Evolutionary conservation across 2,113 vertebrate genomes (phyloP).

Genomic region (Pseudopipra pipra): DNA sequence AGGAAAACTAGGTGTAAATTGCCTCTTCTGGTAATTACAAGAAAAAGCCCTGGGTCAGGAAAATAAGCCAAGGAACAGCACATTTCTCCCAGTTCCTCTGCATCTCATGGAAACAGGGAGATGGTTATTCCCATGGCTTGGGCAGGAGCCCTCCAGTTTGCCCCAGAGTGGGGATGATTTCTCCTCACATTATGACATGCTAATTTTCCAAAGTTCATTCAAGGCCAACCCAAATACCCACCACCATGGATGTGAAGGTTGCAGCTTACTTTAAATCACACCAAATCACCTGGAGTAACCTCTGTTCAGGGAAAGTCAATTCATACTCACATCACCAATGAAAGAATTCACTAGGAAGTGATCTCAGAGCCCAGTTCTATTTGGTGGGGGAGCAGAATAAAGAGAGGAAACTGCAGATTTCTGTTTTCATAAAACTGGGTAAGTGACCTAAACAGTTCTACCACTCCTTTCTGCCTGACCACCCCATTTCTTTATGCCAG

Average conservation of each 20-base stretch:
- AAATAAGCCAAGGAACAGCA: neutral
- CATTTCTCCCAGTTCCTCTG: neutral
- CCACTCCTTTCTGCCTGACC: neutral
- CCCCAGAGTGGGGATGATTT: neutral
- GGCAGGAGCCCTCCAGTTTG: neutral
- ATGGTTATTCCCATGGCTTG: neutral
- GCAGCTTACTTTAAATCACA: neutral
- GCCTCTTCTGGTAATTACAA: neutral
- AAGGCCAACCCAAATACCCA: neutral
- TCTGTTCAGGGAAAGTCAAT: neutral
- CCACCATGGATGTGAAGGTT: neutral
- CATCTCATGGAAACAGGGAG: neutral
- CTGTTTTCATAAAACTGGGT: neutral
- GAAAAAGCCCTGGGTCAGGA: neutral
- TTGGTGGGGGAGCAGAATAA: neutral
- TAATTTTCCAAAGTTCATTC: neutral
- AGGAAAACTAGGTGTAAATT: neutral
- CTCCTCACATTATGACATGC: neutral
- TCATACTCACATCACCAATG: neutral
- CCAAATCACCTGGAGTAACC: neutral
- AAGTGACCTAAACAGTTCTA: neutral
- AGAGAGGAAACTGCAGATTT: neutral
- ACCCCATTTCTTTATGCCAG: neutral
- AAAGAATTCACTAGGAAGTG: conserved; percentile 1
- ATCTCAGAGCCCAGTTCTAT: neutral